Conservation (phyloP, 2,797 vertebrate genomes). For the Tangara arthus region DNA sequence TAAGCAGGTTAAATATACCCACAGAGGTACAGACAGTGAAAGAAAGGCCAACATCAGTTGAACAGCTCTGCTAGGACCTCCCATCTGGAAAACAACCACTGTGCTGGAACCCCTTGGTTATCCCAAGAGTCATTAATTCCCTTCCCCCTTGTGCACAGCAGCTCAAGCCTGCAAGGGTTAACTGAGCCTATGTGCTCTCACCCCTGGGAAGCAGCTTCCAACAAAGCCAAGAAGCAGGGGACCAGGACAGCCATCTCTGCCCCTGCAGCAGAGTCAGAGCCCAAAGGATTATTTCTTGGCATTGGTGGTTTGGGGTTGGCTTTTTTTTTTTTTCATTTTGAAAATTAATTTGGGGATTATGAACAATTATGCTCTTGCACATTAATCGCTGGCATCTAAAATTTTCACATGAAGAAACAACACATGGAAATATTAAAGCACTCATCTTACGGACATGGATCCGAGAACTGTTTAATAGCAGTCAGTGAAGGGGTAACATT, state of each 20-base stretch:
- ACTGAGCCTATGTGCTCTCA: conserved; percentile 59
- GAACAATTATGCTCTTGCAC: conserved; percentile 20
- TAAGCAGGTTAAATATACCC: not conserved
- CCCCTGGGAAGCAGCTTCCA: conserved; percentile 50
- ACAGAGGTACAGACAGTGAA: not conserved
- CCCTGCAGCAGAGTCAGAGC: not conserved
- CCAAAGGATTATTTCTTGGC: conserved; percentile 36
- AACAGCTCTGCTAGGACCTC: conserved; percentile 17
- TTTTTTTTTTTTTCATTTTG: not conserved
- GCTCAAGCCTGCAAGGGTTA: conserved; percentile 37
- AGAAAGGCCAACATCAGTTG: not conserved
- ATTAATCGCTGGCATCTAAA: conserved; percentile 51
- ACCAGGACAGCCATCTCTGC: conserved; percentile 4
- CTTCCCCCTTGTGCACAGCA: not conserved
- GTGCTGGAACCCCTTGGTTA: not conserved
- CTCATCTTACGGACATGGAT: conserved; percentile 71
- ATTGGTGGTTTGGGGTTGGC: not conserved
- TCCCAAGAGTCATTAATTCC: not conserved
- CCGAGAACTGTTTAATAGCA: conserved; percentile 79
- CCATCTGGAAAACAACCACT: not conserved
- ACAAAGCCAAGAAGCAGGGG: conserved; percentile 42
- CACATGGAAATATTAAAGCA: conserved; percentile 73
- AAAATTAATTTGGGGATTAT: conserved; percentile 33
- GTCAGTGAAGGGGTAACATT: conserved; percentile 75
- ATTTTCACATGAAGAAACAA: conserved; percentile 68